Base-by-base conservation (phyloP, 1,140 invertebrate species). In the Hypothenemus hampei region DNA sequence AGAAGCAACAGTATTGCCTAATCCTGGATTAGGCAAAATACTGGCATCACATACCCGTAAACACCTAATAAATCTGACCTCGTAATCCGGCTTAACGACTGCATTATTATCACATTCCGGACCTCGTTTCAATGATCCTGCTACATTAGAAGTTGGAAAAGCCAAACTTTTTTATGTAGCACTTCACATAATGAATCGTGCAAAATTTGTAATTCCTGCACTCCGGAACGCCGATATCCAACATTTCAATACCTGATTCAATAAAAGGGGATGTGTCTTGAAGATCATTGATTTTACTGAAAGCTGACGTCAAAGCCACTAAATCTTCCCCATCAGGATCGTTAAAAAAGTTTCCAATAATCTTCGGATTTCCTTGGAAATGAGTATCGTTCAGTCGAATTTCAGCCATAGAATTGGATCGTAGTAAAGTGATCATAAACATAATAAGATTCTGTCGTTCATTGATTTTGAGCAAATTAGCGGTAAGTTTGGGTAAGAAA, bases 41-140 rank as follows among this genome's bases (percentile, higher is more conserved):
- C 85, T 86, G 20, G 80, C 80, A 68, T 91, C 88, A 0, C 79
- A 80, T 1, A 90, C 84, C 18, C 89, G 73, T n/a, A 91, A 67
- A 35, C 78, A 76, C 10, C 72, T 64, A 0, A 88, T 65, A 0
- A 85, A 85, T 50, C 83, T 70, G 0, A 91, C 81, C 63, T 74
- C 77, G 2, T 92, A 69, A 33, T 84, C 68, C 0, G 81, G 77
- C 66, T 86, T 80, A 0, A 92, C 87, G 0, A 91, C 87, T 1
- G 85, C 81, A 7, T 69, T 62, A 1, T 70, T 61, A 67, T 90
- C 86, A 1, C 63, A 70, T 1, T 60, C 24, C 0, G 81, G 77
- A 0, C 88, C 87, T 86, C 90, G 89, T 67, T 81, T 85, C 6
- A 75, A 78, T 0, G 84, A 85, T 0, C 83, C 77, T 7, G 79